Evolutionary conservation across 2,888 invertebrate genomes (phyloP).

Genomic region (Syrista parreyssii): DNA sequence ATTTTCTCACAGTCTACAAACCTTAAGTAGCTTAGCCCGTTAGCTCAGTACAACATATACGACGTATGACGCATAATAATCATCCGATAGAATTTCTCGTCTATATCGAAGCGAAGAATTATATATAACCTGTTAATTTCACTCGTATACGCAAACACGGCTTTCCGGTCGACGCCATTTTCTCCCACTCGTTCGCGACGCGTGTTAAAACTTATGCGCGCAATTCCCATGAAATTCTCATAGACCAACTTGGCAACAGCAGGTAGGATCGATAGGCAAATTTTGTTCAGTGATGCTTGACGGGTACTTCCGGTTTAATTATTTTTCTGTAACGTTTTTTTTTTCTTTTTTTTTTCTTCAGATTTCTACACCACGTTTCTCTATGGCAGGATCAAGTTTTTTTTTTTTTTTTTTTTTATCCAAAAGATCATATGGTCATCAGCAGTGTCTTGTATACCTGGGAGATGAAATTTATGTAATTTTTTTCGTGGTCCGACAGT

Average conservation of each 20-base stretch:
- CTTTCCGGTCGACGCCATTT: background rate
- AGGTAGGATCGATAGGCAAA: conserved; percentile 45
- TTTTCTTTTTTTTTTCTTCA: background rate
- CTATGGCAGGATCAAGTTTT: background rate
- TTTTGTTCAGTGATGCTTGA: conserved; percentile 13
- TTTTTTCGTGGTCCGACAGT: too few species aligned
- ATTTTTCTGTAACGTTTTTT: background rate
- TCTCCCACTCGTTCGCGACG: background rate
- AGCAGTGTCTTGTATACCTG: background rate
- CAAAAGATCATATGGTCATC: background rate
- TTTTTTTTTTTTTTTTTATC: background rate
- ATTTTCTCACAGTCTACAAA: background rate
- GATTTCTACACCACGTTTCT: background rate
- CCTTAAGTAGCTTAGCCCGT: background rate
- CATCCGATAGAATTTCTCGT: background rate
- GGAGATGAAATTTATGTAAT: too few species aligned
- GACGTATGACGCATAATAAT: background rate
- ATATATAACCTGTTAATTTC: background rate
- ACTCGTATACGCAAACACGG: background rate
- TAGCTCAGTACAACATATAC: background rate
- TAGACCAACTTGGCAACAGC: conserved; percentile 50
- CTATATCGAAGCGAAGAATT: background rate
- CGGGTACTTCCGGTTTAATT: background rate
- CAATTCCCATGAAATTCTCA: conserved; percentile 34
- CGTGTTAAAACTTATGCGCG: background rate